phyloP scores from a whole-genome alignment of 2,888 invertebrate genomes.

The Acanthosepion lycidas region DNA sequence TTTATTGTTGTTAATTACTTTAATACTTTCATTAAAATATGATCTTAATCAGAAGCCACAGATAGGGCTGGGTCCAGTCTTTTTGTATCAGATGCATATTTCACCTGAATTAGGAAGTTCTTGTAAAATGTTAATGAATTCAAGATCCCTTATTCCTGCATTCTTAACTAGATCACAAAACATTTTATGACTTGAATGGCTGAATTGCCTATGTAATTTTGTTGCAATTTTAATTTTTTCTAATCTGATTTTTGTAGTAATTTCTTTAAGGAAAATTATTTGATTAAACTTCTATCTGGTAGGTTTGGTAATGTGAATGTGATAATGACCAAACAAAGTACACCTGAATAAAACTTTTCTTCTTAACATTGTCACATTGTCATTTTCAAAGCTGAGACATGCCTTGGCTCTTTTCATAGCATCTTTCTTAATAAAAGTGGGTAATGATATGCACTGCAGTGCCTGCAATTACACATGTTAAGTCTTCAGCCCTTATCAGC shows the following conservation, averaged over 20 bases:
- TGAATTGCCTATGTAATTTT: neutral
- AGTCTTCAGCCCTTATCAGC: neutral
- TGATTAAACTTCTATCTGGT: neutral
- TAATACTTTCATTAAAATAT: neutral
- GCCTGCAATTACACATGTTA: neutral
- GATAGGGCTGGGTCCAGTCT: too few relatives aligned
- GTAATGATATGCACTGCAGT: neutral
- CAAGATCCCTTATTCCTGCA: neutral
- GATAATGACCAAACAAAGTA: neutral
- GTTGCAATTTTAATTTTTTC: constrained; percentile 38
- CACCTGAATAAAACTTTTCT: neutral
- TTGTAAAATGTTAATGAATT: neutral
- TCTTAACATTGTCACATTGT: neutral
- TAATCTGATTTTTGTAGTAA: neutral
- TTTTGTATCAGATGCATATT: neutral
- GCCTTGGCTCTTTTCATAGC: neutral
- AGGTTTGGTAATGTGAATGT: neutral
- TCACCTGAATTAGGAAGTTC: neutral
- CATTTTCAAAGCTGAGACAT: neutral
- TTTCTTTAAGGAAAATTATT: neutral
- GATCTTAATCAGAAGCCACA: neutral
- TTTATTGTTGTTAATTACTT: neutral
- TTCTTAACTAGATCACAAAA: constrained; percentile 10
- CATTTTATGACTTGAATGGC: neutral
- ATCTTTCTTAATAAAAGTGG: neutral